Base-by-base conservation (phyloP, 92 coral and sea anemone genomes). In the Actinostola sp. region DNA sequence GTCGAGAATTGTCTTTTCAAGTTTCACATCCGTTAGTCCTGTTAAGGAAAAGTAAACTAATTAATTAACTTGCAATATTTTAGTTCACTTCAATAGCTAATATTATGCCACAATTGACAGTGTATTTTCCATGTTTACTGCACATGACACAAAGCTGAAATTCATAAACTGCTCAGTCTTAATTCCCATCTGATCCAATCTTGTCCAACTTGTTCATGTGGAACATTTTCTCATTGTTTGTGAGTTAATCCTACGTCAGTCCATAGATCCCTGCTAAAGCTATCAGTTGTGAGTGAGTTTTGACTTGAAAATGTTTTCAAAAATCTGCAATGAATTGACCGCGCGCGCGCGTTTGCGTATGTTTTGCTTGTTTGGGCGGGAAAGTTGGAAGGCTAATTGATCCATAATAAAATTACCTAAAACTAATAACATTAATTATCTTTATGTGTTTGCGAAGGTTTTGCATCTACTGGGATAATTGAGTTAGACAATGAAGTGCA, bases 171-270 rank as follows among this genome's bases (percentile, higher is more conserved):
- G n/a, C 13, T 26, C 26, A 3, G 39, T n/a, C 39, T 23, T 73
- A 61, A 61, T 61, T 73, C 71, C 80, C 38, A 20, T 57, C 35
- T 52, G 30, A 73, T 73, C 71, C 71, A 46, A 7, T 23, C 33
- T n/a, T 63, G 57, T 44, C 80, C 42, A 61, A 34, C 29, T 24
- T 27, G 39, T 48, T 43, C 71, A 24, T 63, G 30, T 3, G 20
- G 43, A 21, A 13, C 21, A 28, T 6, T 73, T 33, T 34, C 1
- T 13, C 31, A 42, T 73, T 61, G 60, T 73, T 50, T 29, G 30
- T n/a, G 8, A 4, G n/a, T 61, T 85, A 85, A 85, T 85, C 90
- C 86, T 44, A 42, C 68, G 72, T 60, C 82, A 66, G 73, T 86
- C 70, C 86, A 57, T 42, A 41, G 64, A 85, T 52, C 67, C 82